Conservation (phyloP, 1,140 invertebrate genomes). For the Trichonephila clavipes region DNA sequence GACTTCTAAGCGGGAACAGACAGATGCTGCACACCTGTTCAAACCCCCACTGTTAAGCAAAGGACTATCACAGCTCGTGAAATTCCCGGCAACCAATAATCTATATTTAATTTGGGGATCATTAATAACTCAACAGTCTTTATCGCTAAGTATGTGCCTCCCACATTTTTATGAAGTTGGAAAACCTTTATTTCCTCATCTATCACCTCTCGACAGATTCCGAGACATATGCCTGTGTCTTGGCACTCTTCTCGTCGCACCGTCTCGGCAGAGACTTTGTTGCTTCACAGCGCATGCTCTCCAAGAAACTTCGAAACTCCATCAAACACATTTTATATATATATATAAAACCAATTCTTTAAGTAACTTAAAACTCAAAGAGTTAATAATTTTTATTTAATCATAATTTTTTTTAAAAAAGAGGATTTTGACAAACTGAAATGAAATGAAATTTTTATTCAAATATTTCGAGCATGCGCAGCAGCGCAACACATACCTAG, state of each 20-base stretch:
- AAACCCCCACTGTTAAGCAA: background rate
- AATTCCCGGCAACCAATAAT: slow-evolving; percentile 31
- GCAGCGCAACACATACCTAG: background rate
- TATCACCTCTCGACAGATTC: background rate
- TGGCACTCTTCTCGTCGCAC: background rate
- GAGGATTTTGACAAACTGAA: too few species aligned
- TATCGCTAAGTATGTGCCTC: slow-evolving; percentile 29
- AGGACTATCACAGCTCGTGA: background rate
- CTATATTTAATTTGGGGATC: slow-evolving; percentile 37
- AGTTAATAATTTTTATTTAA: too few species aligned
- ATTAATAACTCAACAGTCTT: slow-evolving; percentile 42
- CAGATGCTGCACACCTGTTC: slow-evolving; percentile 4
- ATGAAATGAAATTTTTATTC: too few species aligned
- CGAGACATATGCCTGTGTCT: background rate
- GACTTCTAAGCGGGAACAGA: background rate
- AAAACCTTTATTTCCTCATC: slow-evolving; percentile 27
- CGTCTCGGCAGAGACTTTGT: background rate
- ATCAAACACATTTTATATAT: too few species aligned
- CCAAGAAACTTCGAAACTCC: background rate
- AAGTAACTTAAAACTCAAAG: too few species aligned
- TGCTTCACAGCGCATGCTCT: background rate
- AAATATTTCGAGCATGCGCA: background rate
- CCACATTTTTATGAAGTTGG: background rate
- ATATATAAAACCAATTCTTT: too few species aligned
- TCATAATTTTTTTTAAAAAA: too few species aligned